phyloP scores from a whole-genome alignment of 2,888 invertebrate genomes.

The Ctenicera cuprea region DNA sequence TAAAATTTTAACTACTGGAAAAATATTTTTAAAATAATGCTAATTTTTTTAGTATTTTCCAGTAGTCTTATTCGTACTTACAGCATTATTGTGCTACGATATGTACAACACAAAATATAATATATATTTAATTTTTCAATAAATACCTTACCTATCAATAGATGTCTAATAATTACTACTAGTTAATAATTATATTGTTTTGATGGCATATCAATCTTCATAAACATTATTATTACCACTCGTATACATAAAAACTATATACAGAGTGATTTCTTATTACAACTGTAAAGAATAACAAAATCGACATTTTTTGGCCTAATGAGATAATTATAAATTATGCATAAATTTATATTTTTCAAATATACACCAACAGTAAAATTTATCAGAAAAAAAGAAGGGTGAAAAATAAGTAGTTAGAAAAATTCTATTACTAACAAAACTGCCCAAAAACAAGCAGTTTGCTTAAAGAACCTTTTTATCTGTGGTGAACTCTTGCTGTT shows the following conservation, averaged over 20 bases:
- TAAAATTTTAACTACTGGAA: constrained; percentile 36
- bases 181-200: constrained; percentile 11
- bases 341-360: too few relatives aligned
- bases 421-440: too few relatives aligned
- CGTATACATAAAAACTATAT: neutral
- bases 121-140: constrained; percentile 47
- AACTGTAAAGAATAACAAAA: too few relatives aligned
- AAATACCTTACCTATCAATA: constrained; percentile 46
- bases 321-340: too few relatives aligned
- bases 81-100: constrained; percentile 63
- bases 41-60: constrained; percentile 34
- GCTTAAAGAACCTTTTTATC: too few relatives aligned
- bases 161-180: constrained; percentile 34
- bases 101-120: constrained; percentile 63
- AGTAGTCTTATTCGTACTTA: constrained; percentile 51
- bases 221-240: neutral
- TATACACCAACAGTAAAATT: too few relatives aligned
- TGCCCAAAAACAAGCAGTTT: too few relatives aligned
- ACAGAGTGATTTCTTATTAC: too few relatives aligned
- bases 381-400: too few relatives aligned
- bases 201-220: constrained; percentile 17
- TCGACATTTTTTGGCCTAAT: too few relatives aligned
- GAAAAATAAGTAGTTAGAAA: too few relatives aligned
- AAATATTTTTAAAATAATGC: constrained; percentile 42
- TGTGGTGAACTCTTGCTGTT: too few relatives aligned